Evolutionary conservation across 2,113 vertebrate species (phyloP).

Genomic region (Nymphicus hollandicus): DNA sequence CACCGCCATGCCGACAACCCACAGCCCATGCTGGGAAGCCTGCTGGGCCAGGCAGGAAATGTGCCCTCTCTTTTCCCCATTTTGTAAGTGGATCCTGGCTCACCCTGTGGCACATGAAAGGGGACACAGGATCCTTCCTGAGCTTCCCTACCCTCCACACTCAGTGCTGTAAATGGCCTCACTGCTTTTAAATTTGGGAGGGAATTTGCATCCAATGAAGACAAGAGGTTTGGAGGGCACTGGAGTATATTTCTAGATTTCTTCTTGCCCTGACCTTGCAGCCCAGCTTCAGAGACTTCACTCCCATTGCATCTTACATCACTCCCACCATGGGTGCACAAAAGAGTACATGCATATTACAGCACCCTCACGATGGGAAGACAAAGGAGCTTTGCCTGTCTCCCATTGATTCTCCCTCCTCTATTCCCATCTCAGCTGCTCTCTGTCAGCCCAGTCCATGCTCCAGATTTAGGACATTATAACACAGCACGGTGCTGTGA

Average conservation of each 20-base stretch:
- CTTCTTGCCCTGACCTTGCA: neutral
- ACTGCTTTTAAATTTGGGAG: neutral
- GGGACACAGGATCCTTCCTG: neutral
- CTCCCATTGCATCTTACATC: neutral
- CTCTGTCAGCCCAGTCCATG: neutral
- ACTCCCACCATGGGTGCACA: neutral
- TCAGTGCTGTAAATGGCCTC: neutral
- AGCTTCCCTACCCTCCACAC: neutral
- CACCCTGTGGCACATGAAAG: neutral
- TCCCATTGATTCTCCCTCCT: neutral
- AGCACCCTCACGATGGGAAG: neutral
- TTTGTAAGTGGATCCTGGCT: neutral
- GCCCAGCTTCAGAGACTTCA: neutral
- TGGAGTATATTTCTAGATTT: neutral
- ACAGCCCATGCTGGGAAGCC: accelerated
- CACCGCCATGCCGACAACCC: accelerated
- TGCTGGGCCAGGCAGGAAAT: neutral
- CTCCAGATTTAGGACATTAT: neutral
- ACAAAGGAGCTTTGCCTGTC: neutral
- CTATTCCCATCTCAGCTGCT: neutral
- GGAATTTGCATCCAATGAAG: neutral
- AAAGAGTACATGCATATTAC: neutral
- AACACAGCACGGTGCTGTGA: neutral
- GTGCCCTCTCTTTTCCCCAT: neutral
- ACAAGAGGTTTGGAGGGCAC: neutral